These are phyloP conservation scores for Syngnathus rostellatus DNA, from an alignment of 2,797 vertebrate genomes.

Conservation along the genomic window DNA sequence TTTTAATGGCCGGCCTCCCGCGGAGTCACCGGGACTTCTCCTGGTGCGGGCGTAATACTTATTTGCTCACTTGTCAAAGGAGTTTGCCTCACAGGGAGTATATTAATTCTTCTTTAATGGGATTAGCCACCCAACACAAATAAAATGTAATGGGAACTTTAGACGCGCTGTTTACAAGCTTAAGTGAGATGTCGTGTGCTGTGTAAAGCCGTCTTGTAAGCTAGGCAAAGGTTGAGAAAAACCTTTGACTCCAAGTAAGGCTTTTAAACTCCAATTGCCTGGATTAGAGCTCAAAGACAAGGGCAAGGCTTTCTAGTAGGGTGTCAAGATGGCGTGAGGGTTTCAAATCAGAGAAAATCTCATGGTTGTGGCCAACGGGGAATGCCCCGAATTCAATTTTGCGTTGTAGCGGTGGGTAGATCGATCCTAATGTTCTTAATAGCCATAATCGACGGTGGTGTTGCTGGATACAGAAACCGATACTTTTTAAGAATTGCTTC, in stretches of 20 bases:
- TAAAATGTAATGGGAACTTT: conserved; percentile 13
- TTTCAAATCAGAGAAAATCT: background rate
- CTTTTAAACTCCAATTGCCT: background rate
- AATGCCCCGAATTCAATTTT: background rate
- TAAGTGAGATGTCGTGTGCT: background rate
- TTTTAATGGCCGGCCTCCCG: conserved; percentile 22
- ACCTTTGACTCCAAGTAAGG: background rate
- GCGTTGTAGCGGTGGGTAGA: background rate
- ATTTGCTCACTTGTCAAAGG: conserved; percentile 16
- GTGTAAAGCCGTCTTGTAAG: background rate
- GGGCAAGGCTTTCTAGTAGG: too few relatives aligned
- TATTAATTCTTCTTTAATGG: conserved; percentile 8
- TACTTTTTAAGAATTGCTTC: too few relatives aligned
- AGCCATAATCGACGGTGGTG: background rate
- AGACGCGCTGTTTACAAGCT: conserved; percentile 15
- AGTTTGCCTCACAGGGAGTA: conserved; percentile 8
- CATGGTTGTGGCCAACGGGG: background rate
- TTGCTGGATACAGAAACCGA: background rate
- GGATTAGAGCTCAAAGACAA: background rate
- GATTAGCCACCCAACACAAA: conserved; percentile 19
- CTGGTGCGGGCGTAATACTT: conserved; percentile 14
- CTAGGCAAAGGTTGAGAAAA: background rate
- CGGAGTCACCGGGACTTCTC: conserved; percentile 23
- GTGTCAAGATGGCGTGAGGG: too few relatives aligned
- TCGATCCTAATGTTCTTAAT: background rate